These are phyloP conservation scores for Gasteruption jaculator DNA, from an alignment of 2,888 invertebrate species.

Conservation along the genomic window DNA sequence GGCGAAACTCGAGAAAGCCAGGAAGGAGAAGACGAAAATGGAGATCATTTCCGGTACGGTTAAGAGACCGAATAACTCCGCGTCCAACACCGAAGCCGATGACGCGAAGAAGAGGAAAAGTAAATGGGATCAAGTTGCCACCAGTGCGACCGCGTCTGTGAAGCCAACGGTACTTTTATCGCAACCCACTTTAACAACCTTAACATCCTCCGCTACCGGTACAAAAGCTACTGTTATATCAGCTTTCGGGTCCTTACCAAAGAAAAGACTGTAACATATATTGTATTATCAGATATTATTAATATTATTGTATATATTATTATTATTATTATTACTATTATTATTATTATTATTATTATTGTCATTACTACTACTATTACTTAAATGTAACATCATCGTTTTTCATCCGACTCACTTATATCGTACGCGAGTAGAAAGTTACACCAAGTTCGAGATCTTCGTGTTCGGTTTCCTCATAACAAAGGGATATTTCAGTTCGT, in stretches of 20 bases:
- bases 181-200: slow-evolving; percentile 70
- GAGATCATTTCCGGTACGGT: slow-evolving; percentile 76
- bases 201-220: slow-evolving; percentile 79
- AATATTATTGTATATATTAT: too few species aligned
- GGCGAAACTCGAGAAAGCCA: slow-evolving; percentile 87
- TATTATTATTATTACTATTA: too few species aligned
- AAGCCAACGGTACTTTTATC: slow-evolving; percentile 66
- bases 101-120: slow-evolving; percentile 79
- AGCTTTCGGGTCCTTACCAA: slow-evolving; percentile 86
- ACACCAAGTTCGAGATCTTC: too few species aligned
- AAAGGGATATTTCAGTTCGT: too few species aligned
- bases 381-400: too few species aligned
- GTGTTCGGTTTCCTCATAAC: too few species aligned
- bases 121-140: slow-evolving; percentile 87
- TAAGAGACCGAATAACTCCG: slow-evolving; percentile 56
- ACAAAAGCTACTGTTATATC: slow-evolving; percentile 91
- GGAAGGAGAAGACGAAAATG: slow-evolving; percentile 66
- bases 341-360: too few species aligned
- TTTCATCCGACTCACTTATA: too few species aligned
- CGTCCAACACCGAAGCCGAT: slow-evolving; percentile 59
- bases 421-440: too few species aligned
- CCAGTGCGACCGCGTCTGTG: slow-evolving; percentile 57
- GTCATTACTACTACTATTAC: too few species aligned
- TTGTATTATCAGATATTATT: too few species aligned
- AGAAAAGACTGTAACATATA: slow-evolving; percentile 59